phyloP scores from a whole-genome alignment of 2,888 invertebrate species.

The Punctoribates punctum region DNA sequence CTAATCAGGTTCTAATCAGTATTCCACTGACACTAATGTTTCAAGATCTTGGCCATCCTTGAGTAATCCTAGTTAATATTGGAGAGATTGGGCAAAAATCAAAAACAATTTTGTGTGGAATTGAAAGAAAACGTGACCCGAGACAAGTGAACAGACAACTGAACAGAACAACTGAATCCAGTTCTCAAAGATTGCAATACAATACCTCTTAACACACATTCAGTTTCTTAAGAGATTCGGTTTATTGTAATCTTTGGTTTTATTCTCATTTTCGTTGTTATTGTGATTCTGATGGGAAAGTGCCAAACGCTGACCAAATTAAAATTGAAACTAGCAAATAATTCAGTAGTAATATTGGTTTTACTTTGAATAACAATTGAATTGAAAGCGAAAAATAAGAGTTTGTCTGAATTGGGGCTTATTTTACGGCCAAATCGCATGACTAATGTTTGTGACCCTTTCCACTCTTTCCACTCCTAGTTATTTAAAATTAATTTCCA shows the following conservation, averaged over 20 bases:
- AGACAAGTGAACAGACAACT: neutral
- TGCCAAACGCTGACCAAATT: neutral
- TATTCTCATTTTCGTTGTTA: neutral
- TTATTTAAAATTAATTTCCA: too few species aligned
- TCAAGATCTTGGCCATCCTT: neutral
- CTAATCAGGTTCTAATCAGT: neutral
- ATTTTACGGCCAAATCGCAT: too few species aligned
- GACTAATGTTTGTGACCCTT: too few species aligned
- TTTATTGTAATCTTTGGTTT: neutral
- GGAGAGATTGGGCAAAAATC: neutral
- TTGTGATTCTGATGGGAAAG: neutral
- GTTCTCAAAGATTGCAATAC: neutral
- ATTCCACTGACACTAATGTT: neutral
- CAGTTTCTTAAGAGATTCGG: neutral
- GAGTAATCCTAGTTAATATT: too few species aligned
- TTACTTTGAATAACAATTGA: too few species aligned
- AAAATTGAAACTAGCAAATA: neutral
- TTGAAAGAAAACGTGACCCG: neutral
- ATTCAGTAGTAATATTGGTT: too few species aligned
- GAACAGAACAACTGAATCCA: neutral
- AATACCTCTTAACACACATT: slow-evolving; percentile 24
- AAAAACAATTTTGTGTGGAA: neutral
- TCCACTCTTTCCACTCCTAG: too few species aligned
- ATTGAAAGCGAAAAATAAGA: too few species aligned
- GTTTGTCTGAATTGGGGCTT: too few species aligned